Evolutionary conservation across 2,113 vertebrate genomes (phyloP).

Genomic region (Scartelaos histophorus): DNA sequence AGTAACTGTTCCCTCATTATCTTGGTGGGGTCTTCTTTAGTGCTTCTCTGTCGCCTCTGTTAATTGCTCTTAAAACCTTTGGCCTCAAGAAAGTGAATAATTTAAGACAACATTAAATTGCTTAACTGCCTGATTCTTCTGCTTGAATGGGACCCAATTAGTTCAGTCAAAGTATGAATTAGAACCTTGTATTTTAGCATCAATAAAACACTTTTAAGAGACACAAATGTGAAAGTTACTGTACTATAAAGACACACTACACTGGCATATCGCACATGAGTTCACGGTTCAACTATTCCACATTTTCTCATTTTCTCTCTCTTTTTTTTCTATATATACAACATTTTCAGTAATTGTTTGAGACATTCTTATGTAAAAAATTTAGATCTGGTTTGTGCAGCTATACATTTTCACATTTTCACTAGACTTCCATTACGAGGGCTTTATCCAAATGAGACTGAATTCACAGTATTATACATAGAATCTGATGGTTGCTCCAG

Average conservation of each 20-base stretch:
- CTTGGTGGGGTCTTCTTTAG: slow-evolving; percentile 12
- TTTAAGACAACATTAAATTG: slow-evolving; percentile 15
- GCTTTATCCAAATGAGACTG: not conserved
- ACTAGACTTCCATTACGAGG: not conserved
- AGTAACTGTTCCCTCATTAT: slow-evolving; percentile 22
- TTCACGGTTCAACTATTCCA: not conserved
- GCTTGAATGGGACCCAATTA: not conserved
- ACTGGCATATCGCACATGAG: not conserved
- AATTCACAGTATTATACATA: not conserved
- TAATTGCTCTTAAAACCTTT: slow-evolving; percentile 23
- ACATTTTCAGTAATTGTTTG: too few relatives aligned
- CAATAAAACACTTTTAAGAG: slow-evolving; percentile 3
- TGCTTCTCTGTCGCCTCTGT: slow-evolving; percentile 21
- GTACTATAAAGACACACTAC: slow-evolving; percentile 14
- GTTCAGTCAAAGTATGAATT: slow-evolving; percentile 17
- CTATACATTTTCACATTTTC: not conserved
- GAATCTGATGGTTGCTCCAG: not conserved
- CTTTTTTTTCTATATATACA: too few relatives aligned
- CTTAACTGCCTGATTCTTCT: slow-evolving; percentile 18
- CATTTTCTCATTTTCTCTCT: too few relatives aligned
- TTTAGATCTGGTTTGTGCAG: too few relatives aligned
- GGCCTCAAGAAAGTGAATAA: slow-evolving; percentile 14
- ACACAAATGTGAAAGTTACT: slow-evolving; percentile 5
- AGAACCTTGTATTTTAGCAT: slow-evolving; percentile 15
- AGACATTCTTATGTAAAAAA: too few relatives aligned